A percentile compares a stretch with the other conserved stretches of the same genome.
Evolutionary conservation across 1,140 invertebrate species (phyloP).

Genomic region (Sitodiplosis mosellana): DNA sequence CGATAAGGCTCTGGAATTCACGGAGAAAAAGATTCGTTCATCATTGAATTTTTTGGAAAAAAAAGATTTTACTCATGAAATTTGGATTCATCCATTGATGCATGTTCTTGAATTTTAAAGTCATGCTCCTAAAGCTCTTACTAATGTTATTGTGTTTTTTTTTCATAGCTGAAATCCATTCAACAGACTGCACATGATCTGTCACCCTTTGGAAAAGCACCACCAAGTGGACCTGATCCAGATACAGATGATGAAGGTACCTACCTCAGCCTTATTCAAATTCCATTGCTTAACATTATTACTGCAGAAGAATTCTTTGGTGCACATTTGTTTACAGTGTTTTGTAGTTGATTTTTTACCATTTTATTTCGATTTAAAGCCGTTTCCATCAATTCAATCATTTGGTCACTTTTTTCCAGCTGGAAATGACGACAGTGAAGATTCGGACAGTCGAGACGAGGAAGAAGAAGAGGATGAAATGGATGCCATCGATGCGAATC

Average conservation of each 20-base stretch:
- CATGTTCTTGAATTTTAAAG: too few relatives aligned
- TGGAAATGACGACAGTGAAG: conserved; percentile 24
- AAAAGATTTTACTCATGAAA: too few relatives aligned
- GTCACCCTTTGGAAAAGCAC: conserved; percentile 14
- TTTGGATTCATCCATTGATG: too few relatives aligned
- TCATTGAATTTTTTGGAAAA: too few relatives aligned
- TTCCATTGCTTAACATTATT: too few relatives aligned
- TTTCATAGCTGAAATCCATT: background rate
- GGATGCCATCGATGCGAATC: background rate
- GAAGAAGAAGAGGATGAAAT: conserved; percentile 16
- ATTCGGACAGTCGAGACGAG: conserved; percentile 22
- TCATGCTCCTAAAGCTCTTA: too few relatives aligned
- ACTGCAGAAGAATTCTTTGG: too few relatives aligned
- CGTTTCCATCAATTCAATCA: background rate
- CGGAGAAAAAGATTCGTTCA: too few relatives aligned
- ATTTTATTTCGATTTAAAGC: background rate
- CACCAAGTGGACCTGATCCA: conserved; percentile 12
- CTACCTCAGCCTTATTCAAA: too few relatives aligned
- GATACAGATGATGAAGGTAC: conserved; percentile 22
- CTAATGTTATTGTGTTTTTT: conserved; percentile 14
- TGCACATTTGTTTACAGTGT: too few relatives aligned
- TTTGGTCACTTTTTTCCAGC: background rate
- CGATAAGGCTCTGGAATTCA: too few relatives aligned
- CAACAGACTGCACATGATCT: background rate
- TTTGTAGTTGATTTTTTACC: background rate